Evolutionary conservation across 2,797 vertebrate species (phyloP).

Genomic region (Xiphorhynchus erythropygius): DNA sequence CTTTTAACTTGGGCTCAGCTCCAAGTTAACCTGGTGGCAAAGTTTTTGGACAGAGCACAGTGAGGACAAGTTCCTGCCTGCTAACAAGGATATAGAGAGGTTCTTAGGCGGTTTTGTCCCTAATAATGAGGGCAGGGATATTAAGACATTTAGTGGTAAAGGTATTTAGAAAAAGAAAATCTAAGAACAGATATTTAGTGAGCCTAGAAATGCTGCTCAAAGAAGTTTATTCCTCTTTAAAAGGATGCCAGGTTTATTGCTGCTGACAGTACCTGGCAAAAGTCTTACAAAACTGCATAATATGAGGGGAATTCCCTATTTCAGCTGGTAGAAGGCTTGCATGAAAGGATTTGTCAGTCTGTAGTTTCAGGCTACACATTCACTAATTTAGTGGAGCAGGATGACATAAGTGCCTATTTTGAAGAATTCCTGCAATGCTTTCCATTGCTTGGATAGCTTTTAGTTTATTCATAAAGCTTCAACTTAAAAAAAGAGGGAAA

Average conservation of each 20-base stretch:
- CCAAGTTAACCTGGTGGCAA: not conserved
- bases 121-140: not conserved
- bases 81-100: not conserved
- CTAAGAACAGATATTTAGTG: not conserved
- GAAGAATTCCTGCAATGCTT: not conserved
- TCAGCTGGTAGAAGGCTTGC: not conserved
- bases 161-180: not conserved
- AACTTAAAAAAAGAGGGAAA: not conserved
- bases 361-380: not conserved
- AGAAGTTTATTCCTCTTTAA: not conserved
- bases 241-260: not conserved
- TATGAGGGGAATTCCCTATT: not conserved
- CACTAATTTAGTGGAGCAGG: not conserved
- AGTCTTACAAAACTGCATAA: not conserved
- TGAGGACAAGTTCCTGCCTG: not conserved
- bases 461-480: not conserved
- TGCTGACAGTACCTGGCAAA: constrained; percentile 33
- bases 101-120: fast-evolving
- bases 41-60: not conserved
- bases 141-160: not conserved
- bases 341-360: not conserved
- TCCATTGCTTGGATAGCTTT: not conserved
- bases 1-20: not conserved
- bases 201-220: not conserved
- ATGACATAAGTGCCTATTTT: not conserved